Base-by-base conservation (phyloP, 2,888 invertebrate genomes). In the Lepidocyrtoides sp. region DNA sequence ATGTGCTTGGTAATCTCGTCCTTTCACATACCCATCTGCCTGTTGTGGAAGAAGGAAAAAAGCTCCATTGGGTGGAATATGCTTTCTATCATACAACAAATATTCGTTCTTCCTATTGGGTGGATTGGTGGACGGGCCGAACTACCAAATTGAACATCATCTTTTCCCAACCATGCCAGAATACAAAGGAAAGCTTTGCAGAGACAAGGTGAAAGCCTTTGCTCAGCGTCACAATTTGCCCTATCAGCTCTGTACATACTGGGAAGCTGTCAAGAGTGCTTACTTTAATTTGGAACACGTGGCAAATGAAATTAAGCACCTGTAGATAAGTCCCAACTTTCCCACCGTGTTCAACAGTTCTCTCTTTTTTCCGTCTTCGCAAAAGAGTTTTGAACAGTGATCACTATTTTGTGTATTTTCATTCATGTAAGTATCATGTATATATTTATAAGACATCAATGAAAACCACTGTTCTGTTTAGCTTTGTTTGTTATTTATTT, bases 1-100 rank as follows among this genome's bases (percentile, higher is more conserved):
- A 94, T 90, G 93, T 93, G 32, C 92, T 94, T 44, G 94, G 94
- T 3, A 94, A 94, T 85, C 93, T 94, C 69, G 81, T 93, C n/a
- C 87, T 94, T 14, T 93, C 93, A n/a, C 94, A 94, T 60, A 94
- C 94, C 8, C 94, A 94, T 72, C 72, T 94, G 0, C 91, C 91
- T 0, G 75, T 92, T 17, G 87, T 90, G 7, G 66, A 72, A 8
- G 57, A 84, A 20, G 89, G 89, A 7, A 89, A 60, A 20, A 77
- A 69, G 10, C 84, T 89, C 0, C 93, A 93, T 44, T 93, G 93
- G 93, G 89, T 86, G 8, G 93, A 93, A 79, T 93, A 93, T 75
- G 91, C 93, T 4, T 82, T 93, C 17, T 26, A 41, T 17, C 89
- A 93, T 54, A 92, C 93, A 14, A 92, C 91, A 54, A 89, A 92